phyloP scores from a whole-genome alignment of 2,113 vertebrate genomes.

The Callospermophilus lateralis region DNA sequence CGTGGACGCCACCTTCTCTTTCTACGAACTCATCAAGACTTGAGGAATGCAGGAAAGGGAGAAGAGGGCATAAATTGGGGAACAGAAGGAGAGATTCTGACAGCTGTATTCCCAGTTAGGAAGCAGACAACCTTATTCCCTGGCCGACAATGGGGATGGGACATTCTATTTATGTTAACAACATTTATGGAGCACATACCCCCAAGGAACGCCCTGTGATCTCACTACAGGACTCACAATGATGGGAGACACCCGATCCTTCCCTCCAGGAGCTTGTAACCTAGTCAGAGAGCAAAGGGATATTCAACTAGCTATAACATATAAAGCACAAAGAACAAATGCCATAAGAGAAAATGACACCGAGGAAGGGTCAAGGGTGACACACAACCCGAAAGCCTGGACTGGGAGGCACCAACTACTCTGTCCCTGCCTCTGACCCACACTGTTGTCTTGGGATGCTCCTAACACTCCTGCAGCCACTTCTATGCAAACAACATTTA shows the following conservation, averaged over 20 bases:
- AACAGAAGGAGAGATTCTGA: not conserved
- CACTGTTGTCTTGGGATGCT: fast-evolving
- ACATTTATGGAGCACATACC: not conserved
- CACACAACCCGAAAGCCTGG: not conserved
- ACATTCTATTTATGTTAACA: not conserved
- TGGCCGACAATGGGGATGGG: not conserved
- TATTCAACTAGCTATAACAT: not conserved
- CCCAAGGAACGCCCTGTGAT: not conserved
- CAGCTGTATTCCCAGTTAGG: not conserved
- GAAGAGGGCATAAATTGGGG: not conserved
- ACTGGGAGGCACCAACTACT: too few species aligned
- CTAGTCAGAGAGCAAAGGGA: not conserved
- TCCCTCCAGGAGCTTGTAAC: not conserved
- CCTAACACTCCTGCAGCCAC: not conserved
- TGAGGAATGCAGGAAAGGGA: not conserved
- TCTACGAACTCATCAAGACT: not conserved
- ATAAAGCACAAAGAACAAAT: not conserved
- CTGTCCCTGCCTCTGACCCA: not conserved
- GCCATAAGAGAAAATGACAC: not conserved
- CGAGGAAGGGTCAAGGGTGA: too few species aligned
- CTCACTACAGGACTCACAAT: not conserved
- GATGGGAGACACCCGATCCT: not conserved
- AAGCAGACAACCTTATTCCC: not conserved
- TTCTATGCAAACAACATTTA: not conserved
- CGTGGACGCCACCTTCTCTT: not conserved